phyloP scores from a whole-genome alignment of 1,140 invertebrate species.

The Oreohelix idahoensis region DNA sequence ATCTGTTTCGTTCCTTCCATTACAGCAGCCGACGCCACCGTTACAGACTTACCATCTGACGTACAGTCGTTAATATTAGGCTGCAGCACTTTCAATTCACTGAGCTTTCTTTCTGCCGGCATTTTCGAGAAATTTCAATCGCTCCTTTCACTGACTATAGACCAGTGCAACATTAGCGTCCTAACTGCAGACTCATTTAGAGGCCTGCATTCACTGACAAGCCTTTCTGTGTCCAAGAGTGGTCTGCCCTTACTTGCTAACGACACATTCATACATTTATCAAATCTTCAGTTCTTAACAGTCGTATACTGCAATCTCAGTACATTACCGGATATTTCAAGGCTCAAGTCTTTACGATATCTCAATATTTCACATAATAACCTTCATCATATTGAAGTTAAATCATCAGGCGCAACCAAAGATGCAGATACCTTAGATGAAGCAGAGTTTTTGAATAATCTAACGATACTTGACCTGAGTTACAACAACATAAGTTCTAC shows the following conservation, averaged over 20 bases:
- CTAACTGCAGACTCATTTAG: not conserved
- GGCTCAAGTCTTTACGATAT: not conserved
- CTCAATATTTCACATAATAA: slow-evolving; percentile 17
- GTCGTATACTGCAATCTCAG: not conserved
- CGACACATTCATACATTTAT: not conserved
- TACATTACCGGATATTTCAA: not conserved
- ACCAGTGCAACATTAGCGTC: not conserved
- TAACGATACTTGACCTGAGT: not conserved
- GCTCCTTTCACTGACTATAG: not conserved
- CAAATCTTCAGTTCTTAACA: not conserved
- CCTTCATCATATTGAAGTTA: not conserved
- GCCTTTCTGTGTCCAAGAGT: not conserved
- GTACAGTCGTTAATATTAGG: not conserved
- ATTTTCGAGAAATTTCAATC: not conserved
- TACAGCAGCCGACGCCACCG: not conserved
- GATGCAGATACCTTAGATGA: not conserved
- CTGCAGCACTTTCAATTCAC: not conserved
- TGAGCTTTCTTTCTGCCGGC: not conserved
- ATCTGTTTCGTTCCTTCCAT: not conserved
- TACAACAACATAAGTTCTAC: not conserved
- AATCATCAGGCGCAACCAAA: not conserved
- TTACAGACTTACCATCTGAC: not conserved
- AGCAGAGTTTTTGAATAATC: not conserved
- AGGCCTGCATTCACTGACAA: not conserved
- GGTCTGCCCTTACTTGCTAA: not conserved